These are phyloP conservation scores for Chromobotia macracanthus DNA, from an alignment of 2,797 vertebrate species.

Conservation along the genomic window DNA sequence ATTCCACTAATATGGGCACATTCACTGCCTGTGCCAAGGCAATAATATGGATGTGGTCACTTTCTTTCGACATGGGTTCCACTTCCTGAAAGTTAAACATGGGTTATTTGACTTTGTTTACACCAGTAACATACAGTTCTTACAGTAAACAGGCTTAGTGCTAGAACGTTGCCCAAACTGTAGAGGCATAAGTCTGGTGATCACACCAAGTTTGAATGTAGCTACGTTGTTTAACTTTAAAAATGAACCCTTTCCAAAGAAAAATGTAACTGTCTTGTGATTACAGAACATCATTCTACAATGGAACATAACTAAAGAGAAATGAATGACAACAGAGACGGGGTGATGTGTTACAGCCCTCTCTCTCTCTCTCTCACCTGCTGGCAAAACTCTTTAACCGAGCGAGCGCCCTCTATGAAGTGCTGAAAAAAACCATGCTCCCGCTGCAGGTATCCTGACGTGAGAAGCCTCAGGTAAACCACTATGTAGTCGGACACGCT, in stretches of 20 bases:
- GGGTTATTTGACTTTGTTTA: neutral
- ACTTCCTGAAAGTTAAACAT: slow-evolving; percentile 79
- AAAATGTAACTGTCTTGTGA: too few relatives aligned
- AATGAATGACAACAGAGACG: too few relatives aligned
- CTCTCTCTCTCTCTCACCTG: slow-evolving; percentile 77
- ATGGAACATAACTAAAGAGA: too few relatives aligned
- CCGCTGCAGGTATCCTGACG: slow-evolving; percentile 91
- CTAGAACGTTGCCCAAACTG: too few relatives aligned
- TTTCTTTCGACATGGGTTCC: slow-evolving; percentile 96
- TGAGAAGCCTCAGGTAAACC: slow-evolving; percentile 92
- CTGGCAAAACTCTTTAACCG: slow-evolving; percentile 95
- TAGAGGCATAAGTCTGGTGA: too few relatives aligned
- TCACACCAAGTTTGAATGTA: too few relatives aligned
- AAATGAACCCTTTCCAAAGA: too few relatives aligned
- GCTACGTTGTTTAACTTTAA: too few relatives aligned
- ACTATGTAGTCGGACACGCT: slow-evolving; percentile 93
- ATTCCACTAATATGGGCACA: slow-evolving; percentile 92
- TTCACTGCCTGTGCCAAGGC: slow-evolving; percentile 90
- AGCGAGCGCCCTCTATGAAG: slow-evolving; percentile 94
- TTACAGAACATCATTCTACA: too few relatives aligned
- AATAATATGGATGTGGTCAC: slow-evolving; percentile 98
- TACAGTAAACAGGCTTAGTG: too few relatives aligned
- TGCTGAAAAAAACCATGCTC: slow-evolving; percentile 87
- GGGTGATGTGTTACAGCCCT: too few relatives aligned
- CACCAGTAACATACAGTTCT: too few relatives aligned